These are phyloP conservation scores for Philaethria dido DNA, from an alignment of 2,888 invertebrate genomes.

Conservation along the genomic window DNA sequence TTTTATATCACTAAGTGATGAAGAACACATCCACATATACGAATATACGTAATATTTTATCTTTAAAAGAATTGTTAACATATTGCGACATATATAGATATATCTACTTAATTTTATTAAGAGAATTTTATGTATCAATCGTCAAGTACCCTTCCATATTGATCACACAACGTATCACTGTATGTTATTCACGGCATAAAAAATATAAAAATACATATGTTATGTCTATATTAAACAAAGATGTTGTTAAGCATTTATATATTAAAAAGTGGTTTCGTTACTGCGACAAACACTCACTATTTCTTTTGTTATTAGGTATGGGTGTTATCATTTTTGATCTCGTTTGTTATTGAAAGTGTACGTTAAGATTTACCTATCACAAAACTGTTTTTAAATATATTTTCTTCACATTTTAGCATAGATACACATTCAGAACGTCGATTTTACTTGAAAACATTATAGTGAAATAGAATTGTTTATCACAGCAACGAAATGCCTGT, in stretches of 20 bases:
- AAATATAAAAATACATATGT: constrained; percentile 25
- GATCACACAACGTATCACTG: constrained; percentile 48
- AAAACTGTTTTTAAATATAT: not conserved
- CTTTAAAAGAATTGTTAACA: constrained; percentile 52
- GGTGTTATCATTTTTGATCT: not conserved
- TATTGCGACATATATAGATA: constrained; percentile 50
- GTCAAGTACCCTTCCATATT: constrained; percentile 45
- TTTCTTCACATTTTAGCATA: not conserved
- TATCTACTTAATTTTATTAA: constrained; percentile 74
- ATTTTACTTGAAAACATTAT: not conserved
- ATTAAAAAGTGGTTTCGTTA: constrained; percentile 20
- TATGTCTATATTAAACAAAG: constrained; percentile 13
- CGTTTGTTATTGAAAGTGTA: not conserved
- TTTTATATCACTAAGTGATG: constrained; percentile 54
- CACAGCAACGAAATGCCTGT: constrained; percentile 12
- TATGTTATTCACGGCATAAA: constrained; percentile 31
- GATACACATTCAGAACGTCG: not conserved
- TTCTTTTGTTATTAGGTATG: not conserved
- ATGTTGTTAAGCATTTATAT: constrained; percentile 6
- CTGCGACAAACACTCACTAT: not conserved
- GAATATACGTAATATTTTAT: constrained; percentile 50
- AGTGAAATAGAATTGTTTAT: not conserved
- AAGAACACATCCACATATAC: constrained; percentile 50
- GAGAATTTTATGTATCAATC: constrained; percentile 53
- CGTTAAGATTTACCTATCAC: not conserved